phyloP scores from a whole-genome alignment of 2,797 vertebrate species.

The Neosalanx taihuensis region DNA sequence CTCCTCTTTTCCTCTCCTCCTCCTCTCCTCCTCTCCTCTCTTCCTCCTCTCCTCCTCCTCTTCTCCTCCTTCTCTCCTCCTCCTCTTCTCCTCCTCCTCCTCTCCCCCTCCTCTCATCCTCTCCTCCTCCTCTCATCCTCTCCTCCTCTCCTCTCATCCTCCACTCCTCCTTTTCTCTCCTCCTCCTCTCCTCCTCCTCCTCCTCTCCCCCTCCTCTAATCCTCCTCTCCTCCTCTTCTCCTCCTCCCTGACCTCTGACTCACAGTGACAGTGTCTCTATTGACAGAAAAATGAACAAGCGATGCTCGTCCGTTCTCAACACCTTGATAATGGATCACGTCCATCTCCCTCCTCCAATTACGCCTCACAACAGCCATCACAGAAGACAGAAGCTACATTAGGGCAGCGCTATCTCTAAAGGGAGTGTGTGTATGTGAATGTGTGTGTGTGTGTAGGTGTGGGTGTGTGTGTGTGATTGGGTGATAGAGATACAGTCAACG shows the following conservation, averaged over 20 bases:
- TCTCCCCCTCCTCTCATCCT: too few relatives aligned
- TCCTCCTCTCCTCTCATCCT: too few relatives aligned
- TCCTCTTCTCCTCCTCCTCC: not conserved
- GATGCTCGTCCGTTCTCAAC: not conserved
- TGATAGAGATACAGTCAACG: slow-evolving; percentile 72
- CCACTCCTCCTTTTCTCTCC: not conserved
- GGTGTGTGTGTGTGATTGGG: slow-evolving; percentile 42
- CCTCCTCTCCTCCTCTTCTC: too few relatives aligned
- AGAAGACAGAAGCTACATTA: slow-evolving; percentile 33
- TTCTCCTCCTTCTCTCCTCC: not conserved
- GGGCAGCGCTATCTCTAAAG: slow-evolving; percentile 43
- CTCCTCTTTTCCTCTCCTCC: too few relatives aligned
- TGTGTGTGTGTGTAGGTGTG: not conserved
- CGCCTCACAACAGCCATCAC: not conserved
- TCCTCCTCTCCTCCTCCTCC: not conserved
- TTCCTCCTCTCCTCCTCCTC: not conserved
- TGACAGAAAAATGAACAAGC: not conserved
- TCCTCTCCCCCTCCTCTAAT: too few relatives aligned
- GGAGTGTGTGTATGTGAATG: slow-evolving; percentile 31
- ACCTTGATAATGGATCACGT: not conserved
- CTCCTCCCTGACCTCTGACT: too few relatives aligned
- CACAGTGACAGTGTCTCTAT: not conserved
- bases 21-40: too few relatives aligned
- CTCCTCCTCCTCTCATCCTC: too few relatives aligned
- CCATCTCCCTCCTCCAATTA: not conserved